phyloP scores from a whole-genome alignment of 1,140 invertebrate species.

The Drosophila lacertosa region DNA sequence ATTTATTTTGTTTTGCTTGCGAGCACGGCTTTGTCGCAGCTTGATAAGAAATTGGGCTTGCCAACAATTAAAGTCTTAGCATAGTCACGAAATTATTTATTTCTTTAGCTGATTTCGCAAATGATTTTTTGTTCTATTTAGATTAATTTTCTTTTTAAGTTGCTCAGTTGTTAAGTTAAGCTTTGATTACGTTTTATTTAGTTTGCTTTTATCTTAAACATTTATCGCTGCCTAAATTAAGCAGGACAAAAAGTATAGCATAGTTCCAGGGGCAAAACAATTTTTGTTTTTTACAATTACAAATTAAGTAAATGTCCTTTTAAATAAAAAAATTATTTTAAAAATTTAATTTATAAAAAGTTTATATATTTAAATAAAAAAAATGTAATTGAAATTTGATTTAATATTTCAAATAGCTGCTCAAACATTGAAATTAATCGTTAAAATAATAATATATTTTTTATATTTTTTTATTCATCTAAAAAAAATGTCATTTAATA shows the following conservation, averaged over 20 bases:
- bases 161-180: too few relatives aligned
- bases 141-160: background rate
- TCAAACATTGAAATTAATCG: too few relatives aligned
- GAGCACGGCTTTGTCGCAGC: background rate
- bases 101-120: too few relatives aligned
- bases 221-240: background rate
- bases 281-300: too few relatives aligned
- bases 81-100: slow-evolving; percentile 17
- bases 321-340: background rate
- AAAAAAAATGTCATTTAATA: too few relatives aligned
- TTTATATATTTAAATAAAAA: background rate
- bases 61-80: slow-evolving; percentile 5
- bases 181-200: background rate
- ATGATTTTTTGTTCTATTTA: too few relatives aligned
- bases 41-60: slow-evolving; percentile 17
- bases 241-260: slow-evolving; percentile 20
- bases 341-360: background rate
- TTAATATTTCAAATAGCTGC: too few relatives aligned
- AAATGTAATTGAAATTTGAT: background rate
- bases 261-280: slow-evolving; percentile 49
- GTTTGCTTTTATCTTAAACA: background rate
- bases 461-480: too few relatives aligned
- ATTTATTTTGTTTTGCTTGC: background rate
- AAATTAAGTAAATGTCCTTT: background rate
- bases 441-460: too few relatives aligned